Conservation (phyloP, 2,888 invertebrate species). For the Spisula solida region DNA sequence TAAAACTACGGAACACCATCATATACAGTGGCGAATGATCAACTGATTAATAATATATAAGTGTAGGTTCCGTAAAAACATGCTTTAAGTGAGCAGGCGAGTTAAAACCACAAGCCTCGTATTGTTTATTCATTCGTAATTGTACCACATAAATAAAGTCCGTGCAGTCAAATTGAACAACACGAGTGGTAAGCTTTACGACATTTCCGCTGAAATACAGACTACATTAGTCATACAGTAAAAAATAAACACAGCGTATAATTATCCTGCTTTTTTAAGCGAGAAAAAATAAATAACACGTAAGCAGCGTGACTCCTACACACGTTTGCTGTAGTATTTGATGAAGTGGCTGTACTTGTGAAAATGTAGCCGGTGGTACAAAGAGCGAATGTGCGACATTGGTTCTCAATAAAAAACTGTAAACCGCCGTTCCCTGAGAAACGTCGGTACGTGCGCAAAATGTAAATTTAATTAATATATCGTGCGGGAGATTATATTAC, state of each 20-base stretch:
- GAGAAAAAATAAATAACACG: neutral
- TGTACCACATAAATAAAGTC: neutral
- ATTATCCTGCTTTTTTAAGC: neutral
- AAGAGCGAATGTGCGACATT: neutral
- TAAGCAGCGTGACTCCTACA: neutral
- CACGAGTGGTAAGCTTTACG: constrained; percentile 7
- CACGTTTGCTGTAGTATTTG: neutral
- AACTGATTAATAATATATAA: neutral
- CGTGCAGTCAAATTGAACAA: constrained; percentile 18
- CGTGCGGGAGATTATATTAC: neutral
- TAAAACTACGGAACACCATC: too few species aligned
- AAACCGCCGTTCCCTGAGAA: neutral
- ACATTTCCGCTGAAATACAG: constrained; percentile 25
- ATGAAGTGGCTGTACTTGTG: neutral
- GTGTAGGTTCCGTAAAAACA: neutral
- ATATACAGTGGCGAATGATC: too few species aligned
- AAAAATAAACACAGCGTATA: neutral
- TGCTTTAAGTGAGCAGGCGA: neutral
- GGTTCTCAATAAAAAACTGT: neutral
- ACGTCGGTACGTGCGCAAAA: neutral
- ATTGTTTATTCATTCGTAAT: constrained; percentile 5
- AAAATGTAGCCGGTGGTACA: neutral
- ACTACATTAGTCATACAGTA: constrained; percentile 26
- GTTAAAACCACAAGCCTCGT: neutral
- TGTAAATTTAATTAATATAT: neutral